Percentiles rank a stretch among this genome's conserved stretches.
These are phyloP conservation scores for Micrasema longulum DNA, from an alignment of 1,140 invertebrate species.

Conservation along the genomic window DNA sequence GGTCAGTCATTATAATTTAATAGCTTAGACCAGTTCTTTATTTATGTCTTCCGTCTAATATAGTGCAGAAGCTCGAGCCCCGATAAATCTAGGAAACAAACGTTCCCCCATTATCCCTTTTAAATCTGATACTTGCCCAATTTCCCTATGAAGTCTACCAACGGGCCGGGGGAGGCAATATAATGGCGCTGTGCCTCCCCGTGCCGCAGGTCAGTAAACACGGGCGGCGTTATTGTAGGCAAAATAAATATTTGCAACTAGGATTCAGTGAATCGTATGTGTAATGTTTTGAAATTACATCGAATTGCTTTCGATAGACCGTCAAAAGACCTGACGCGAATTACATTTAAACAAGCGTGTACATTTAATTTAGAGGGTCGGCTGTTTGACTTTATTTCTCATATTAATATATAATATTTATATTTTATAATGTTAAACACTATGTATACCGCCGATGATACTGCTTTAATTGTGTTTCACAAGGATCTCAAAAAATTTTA, in stretches of 20 bases:
- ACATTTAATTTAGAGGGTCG: too few relatives aligned
- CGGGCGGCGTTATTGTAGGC: constrained; percentile 27
- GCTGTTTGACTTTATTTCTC: too few relatives aligned
- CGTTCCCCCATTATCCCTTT: constrained; percentile 23
- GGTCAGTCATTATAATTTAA: too few relatives aligned
- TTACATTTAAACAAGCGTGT: too few relatives aligned
- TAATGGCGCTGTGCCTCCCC: not conserved
- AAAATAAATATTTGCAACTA: constrained; percentile 16
- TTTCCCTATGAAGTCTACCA: constrained; percentile 15
- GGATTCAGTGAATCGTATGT: constrained; percentile 12
- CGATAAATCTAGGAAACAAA: constrained; percentile 26
- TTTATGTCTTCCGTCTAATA: constrained; percentile 15
- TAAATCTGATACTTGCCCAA: constrained; percentile 33
- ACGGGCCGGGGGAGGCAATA: constrained; percentile 9
- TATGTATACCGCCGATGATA: too few relatives aligned
- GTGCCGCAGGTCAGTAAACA: not conserved
- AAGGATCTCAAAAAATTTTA: too few relatives aligned
- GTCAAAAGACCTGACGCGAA: not conserved
- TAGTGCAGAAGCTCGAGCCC: not conserved
- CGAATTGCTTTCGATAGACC: constrained; percentile 1
- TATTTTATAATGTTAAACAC: too few relatives aligned
- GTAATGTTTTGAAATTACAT: not conserved
- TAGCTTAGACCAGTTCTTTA: not conserved
- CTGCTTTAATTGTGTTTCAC: too few relatives aligned
- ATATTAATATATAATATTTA: too few relatives aligned